These are phyloP conservation scores for Notodonta dromedarius DNA, from an alignment of 2,888 invertebrate species.

Conservation along the genomic window DNA sequence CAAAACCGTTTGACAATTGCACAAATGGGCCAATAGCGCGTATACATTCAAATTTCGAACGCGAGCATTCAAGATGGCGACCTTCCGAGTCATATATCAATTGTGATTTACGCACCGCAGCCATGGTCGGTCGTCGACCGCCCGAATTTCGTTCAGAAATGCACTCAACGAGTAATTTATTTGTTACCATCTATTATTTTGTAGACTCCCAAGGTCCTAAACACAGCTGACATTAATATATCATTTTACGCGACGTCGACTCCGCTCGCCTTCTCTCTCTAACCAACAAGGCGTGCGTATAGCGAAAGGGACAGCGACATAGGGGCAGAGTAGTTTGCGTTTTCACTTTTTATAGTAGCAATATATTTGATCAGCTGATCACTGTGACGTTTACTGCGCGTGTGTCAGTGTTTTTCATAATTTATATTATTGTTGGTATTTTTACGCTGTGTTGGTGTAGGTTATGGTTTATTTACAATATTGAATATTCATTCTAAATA, in stretches of 20 bases:
- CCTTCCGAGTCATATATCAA: slow-evolving; percentile 80
- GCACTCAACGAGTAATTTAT: slow-evolving; percentile 82
- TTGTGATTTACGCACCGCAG: slow-evolving; percentile 77
- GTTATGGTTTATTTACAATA: slow-evolving; percentile 79
- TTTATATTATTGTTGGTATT: slow-evolving; percentile 77
- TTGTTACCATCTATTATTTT: slow-evolving; percentile 84
- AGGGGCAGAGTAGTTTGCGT: slow-evolving; percentile 75
- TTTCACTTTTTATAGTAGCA: slow-evolving; percentile 84
- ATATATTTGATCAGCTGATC: slow-evolving; percentile 85
- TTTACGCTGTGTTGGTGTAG: slow-evolving; percentile 72
- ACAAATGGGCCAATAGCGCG: slow-evolving; percentile 67
- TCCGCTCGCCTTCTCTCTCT: slow-evolving; percentile 56
- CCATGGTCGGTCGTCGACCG: slow-evolving; percentile 80
- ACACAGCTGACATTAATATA: slow-evolving; percentile 84
- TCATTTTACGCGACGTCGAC: slow-evolving; percentile 81
- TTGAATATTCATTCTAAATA: slow-evolving; percentile 69
- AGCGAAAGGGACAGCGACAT: slow-evolving; percentile 56
- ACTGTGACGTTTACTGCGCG: slow-evolving; percentile 80
- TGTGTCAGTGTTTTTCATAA: slow-evolving; percentile 79
- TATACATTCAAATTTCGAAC: slow-evolving; percentile 79
- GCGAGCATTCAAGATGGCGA: slow-evolving; percentile 79
- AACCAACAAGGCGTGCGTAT: slow-evolving; percentile 25
- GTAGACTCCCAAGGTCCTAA: slow-evolving; percentile 84
- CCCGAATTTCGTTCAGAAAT: slow-evolving; percentile 82
- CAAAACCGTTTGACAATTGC: slow-evolving; percentile 56